phyloP scores from a whole-genome alignment of 2,888 invertebrate genomes.

The Eretmocerus hayati region DNA sequence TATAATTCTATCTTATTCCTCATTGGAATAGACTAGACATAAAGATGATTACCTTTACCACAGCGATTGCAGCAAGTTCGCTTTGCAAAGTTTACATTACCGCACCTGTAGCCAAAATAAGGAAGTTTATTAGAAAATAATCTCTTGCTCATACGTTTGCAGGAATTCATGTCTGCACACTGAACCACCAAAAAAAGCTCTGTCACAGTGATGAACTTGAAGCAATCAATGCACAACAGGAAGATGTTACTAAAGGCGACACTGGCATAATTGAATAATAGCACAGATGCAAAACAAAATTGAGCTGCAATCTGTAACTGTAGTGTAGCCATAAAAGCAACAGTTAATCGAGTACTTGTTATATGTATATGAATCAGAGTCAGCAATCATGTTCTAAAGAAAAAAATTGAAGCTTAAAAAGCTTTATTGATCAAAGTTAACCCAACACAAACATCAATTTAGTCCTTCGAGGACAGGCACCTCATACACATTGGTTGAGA shows the following conservation, averaged over 20 bases:
- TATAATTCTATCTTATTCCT: neutral
- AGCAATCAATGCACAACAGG: neutral
- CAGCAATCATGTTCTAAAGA: too few relatives aligned
- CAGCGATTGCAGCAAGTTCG: slow-evolving; percentile 88
- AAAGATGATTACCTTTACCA: slow-evolving; percentile 57
- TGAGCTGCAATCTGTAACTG: too few relatives aligned
- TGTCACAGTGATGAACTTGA: neutral
- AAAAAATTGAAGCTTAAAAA: too few relatives aligned
- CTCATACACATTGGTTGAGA: too few relatives aligned
- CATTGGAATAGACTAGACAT: neutral
- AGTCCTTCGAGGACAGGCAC: too few relatives aligned
- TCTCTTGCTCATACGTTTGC: neutral
- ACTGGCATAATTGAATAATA: too few relatives aligned
- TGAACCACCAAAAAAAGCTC: neutral
- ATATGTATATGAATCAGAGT: too few relatives aligned
- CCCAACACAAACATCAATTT: too few relatives aligned
- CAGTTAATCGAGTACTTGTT: too few relatives aligned
- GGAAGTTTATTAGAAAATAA: neutral
- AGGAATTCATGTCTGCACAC: neutral
- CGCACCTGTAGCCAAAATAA: slow-evolving; percentile 55
- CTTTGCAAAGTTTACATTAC: slow-evolving; percentile 91
- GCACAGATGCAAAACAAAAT: too few relatives aligned
- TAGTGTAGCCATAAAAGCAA: too few relatives aligned
- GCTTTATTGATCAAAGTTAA: too few relatives aligned
- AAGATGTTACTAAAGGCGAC: neutral